Base-by-base conservation (phyloP, 1,140 invertebrate species). In the Dendrolimus punctatus region DNA sequence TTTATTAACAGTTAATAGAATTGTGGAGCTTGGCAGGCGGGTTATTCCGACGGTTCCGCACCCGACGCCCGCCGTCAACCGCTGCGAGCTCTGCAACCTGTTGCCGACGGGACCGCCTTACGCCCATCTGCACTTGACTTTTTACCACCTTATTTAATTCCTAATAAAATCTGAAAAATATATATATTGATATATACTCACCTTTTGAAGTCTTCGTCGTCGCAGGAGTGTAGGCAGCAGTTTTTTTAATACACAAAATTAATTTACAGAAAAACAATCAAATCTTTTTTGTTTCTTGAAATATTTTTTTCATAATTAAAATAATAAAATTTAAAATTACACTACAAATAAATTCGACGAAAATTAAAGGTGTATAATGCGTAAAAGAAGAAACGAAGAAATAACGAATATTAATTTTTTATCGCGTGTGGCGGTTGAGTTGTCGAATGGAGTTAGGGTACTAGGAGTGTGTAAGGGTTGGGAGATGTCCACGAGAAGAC, bases 41-140 rank as follows among this genome's bases (percentile, higher is more conserved):
- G 49, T 55, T 61, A 57, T 53, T 55, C 53, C 66, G 58, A 9
- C 53, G 52, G 48, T 48, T 47, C 53, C 43, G 51, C 39, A 37
- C 53, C 64, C 51, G 60, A 55, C 68, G 65, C 68, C 70, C 66
- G 76, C 47, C 49, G 53, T 49, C 48, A 49, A 46, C 47, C 23
- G 23, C 23, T 23, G 23, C 3, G 23, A 23, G 23, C 23, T 23
- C 48, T 51, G 60, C 82, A 80, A 86, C 82, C 82, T 86, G 82
- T 86, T 86, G 82, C 82, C 76, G 77, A 49, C 78, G 80, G 80
- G 57, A 76, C 68, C 82, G 82, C 82, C 82, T 86, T 82, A 76
- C 82, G 82, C 82, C 82, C 82, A 78, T 83, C 68, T 58, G 55
- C 56, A 61, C 68, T 46, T 57, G 57, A 47, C 53, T 64, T 66